Conservation (phyloP, 1,140 invertebrate species). For the Drosophila baimaii region DNA sequence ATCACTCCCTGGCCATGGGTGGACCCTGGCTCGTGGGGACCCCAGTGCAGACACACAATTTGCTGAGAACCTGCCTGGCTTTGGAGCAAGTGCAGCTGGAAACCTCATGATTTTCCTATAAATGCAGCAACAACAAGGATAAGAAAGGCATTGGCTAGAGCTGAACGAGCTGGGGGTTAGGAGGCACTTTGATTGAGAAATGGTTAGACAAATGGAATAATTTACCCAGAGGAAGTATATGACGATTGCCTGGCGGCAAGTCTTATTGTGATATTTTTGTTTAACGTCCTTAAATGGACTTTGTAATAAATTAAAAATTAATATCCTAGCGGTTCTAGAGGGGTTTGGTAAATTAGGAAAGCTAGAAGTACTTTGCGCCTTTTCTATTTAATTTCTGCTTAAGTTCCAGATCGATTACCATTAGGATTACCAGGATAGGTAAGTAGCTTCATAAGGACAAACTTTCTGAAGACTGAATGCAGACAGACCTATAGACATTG, state of each 20-base stretch:
- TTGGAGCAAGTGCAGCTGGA: constrained; percentile 58
- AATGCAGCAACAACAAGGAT: constrained; percentile 53
- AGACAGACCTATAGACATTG: no score
- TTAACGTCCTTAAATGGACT: background rate
- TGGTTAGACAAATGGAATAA: constrained; percentile 1
- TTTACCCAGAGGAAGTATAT: background rate
- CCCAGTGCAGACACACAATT: constrained; percentile 37
- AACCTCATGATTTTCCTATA: constrained; percentile 78
- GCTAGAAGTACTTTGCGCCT: no score
- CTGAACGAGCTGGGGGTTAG: background rate
- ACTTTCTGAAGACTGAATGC: no score
- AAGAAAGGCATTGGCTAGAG: constrained; percentile 4
- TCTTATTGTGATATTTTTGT: background rate
- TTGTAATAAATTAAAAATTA: background rate
- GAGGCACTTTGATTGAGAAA: constrained; percentile 14
- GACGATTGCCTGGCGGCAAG: background rate
- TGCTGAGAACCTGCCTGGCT: constrained; percentile 15
- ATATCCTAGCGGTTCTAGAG: no score
- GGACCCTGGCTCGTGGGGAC: constrained; percentile 6
- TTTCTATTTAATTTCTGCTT: no score
- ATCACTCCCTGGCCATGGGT: background rate
- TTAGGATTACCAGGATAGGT: no score
- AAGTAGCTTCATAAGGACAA: no score
- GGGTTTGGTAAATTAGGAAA: no score
- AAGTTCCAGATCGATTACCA: no score